These are phyloP conservation scores for Neuroterus valhalla DNA, from an alignment of 1,140 invertebrate genomes.

Conservation along the genomic window DNA sequence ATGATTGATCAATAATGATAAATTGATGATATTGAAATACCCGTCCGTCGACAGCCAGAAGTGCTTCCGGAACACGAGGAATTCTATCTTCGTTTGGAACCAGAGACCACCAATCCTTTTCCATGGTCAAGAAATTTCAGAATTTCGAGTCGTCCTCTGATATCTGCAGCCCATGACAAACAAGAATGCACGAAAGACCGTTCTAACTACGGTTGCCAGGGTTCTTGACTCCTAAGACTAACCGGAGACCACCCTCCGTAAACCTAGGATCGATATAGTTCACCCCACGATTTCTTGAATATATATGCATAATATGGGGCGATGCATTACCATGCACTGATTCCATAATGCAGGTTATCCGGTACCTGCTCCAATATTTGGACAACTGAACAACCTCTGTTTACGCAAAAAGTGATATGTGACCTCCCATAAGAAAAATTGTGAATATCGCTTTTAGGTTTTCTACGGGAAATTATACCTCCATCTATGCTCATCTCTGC, in stretches of 20 bases:
- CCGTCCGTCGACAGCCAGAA: slow-evolving; percentile 78
- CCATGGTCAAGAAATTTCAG: slow-evolving; percentile 65
- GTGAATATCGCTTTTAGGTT: too few relatives aligned
- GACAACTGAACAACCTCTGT: neutral
- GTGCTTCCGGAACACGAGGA: slow-evolving; percentile 76
- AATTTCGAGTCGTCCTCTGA: slow-evolving; percentile 28
- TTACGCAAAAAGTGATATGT: neutral
- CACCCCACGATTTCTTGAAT: slow-evolving; percentile 47
- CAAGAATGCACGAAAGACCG: slow-evolving; percentile 54
- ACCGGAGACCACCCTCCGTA: slow-evolving; percentile 45
- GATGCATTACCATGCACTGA: slow-evolving; percentile 40
- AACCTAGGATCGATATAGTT: slow-evolving; percentile 59
- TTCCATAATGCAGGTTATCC: slow-evolving; percentile 1
- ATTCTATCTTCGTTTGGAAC: slow-evolving; percentile 72
- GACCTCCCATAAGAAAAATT: too few relatives aligned
- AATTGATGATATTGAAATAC: slow-evolving; percentile 62
- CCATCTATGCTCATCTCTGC: too few relatives aligned
- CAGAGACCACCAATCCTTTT: slow-evolving; percentile 80
- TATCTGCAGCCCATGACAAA: slow-evolving; percentile 44
- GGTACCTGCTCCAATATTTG: neutral
- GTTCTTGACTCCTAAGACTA: slow-evolving; percentile 52
- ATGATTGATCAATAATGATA: neutral
- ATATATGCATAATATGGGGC: slow-evolving; percentile 38
- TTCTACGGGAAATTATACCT: too few relatives aligned
- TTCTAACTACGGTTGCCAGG: slow-evolving; percentile 65